Conservation (phyloP, 2,113 vertebrate species). For the Sus scrofa region T2T-Sscrofa CM000813.6:84364001-84364500, state of each 20-base stretch:
- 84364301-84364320: no score
- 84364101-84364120: neutral
- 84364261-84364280: neutral
- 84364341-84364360: no score
- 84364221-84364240: neutral
- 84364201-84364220: neutral
- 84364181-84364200: no score
- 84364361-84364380: no score
- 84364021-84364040: neutral
- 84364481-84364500: no score
- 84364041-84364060: neutral
- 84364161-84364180: neutral
- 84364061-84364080: neutral
- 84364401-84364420: no score
- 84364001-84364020: neutral
- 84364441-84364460: no score
- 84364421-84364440: no score
- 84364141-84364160: neutral
- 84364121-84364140: neutral
- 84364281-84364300: neutral
- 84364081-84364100: accelerated
- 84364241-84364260: accelerated
- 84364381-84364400: no score
- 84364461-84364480: no score
- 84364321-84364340: no score